phyloP scores from a whole-genome alignment of 2,888 invertebrate genomes.

The Nomada ferruginata region DNA sequence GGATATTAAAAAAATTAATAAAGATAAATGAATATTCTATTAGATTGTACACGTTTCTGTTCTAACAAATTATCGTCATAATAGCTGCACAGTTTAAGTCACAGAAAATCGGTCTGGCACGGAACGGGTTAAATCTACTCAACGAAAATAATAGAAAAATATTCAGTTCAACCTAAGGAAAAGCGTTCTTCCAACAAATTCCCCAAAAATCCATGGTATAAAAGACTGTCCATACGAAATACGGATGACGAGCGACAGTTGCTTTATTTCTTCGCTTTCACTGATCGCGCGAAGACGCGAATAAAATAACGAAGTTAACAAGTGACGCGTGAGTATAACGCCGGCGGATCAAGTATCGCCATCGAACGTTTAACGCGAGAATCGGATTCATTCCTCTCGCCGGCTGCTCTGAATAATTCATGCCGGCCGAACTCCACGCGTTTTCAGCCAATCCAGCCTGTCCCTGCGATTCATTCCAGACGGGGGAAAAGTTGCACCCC shows the following conservation, averaged over 20 bases:
- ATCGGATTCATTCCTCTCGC: slow-evolving; percentile 59
- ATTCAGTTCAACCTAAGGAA: too few species aligned
- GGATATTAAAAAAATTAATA: too few species aligned
- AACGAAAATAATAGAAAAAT: too few species aligned
- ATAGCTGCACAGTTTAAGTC: too few species aligned
- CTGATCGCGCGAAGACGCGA: slow-evolving; percentile 16
- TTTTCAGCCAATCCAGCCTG: slow-evolving; percentile 33
- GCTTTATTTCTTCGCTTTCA: slow-evolving; percentile 20
- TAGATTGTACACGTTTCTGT: too few species aligned
- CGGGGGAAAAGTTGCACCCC: slow-evolving; percentile 39
- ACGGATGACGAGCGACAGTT: neutral
- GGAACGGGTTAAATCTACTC: too few species aligned
- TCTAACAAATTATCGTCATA: too few species aligned
- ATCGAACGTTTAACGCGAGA: slow-evolving; percentile 63
- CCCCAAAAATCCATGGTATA: neutral
- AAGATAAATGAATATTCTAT: too few species aligned
- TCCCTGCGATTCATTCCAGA: slow-evolving; percentile 42
- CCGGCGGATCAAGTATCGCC: slow-evolving; percentile 40
- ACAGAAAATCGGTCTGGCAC: too few species aligned
- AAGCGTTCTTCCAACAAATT: neutral
- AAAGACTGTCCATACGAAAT: neutral
- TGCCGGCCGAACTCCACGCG: slow-evolving; percentile 38
- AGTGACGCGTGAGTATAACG: slow-evolving; percentile 51
- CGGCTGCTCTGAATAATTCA: slow-evolving; percentile 62
- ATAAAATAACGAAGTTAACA: slow-evolving; percentile 44